Percentiles rank a stretch among this genome's conserved stretches.
These are phyloP conservation scores for Dendrolimus houi DNA, from an alignment of 2,888 invertebrate species.

Conservation along the genomic window DNA sequence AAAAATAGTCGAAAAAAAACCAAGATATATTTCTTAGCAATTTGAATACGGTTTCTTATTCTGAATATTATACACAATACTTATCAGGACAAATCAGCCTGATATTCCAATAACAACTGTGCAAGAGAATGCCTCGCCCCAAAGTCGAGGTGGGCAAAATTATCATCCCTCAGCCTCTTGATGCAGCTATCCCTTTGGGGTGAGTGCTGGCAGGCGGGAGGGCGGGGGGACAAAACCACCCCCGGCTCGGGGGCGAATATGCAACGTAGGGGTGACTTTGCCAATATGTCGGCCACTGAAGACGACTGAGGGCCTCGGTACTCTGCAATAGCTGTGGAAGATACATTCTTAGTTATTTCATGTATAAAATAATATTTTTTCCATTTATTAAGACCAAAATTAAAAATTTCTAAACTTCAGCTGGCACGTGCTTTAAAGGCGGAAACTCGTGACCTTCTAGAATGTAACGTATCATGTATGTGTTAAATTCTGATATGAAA, in stretches of 20 bases:
- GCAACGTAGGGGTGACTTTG: constrained; percentile 80
- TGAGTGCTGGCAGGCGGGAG: constrained; percentile 14
- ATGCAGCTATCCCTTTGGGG: constrained; percentile 5
- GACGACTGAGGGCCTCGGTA: constrained; percentile 15
- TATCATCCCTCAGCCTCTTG: constrained; percentile 1
- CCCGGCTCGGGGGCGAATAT: constrained; percentile 89
- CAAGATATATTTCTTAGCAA: no score
- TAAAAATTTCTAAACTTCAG: no score
- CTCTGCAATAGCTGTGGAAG: constrained; percentile 17
- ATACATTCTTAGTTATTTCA: no score
- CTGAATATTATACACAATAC: no score
- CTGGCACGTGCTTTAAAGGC: no score
- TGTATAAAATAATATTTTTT: no score
- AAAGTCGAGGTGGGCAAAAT: constrained; percentile 31
- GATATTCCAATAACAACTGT: constrained; percentile 18
- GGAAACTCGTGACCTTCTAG: no score
- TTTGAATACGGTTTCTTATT: no score
- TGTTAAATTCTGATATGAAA: no score
- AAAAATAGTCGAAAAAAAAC: no score
- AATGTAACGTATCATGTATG: no score
- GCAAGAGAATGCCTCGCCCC: constrained; percentile 33
- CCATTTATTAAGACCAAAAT: no score
- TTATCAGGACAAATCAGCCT: constrained; percentile 3
- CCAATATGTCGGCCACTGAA: constrained; percentile 18
- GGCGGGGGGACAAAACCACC: constrained; percentile 46